Base-by-base conservation (phyloP, 2,797 vertebrate genomes). In the Crocidura indochinensis region DNA sequence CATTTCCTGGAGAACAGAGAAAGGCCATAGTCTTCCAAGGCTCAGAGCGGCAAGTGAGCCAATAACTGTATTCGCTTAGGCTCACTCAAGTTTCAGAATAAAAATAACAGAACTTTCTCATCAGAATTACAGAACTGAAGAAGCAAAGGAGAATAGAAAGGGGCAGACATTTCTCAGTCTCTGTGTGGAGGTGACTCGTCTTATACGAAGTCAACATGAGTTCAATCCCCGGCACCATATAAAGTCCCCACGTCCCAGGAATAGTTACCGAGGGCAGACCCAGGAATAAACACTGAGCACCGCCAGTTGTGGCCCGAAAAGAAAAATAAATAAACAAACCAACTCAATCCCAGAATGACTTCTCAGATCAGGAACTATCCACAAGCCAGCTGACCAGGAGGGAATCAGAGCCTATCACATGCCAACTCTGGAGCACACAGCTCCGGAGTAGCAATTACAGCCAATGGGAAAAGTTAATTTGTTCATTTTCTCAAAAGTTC, bases 361-460 rank as follows among this genome's bases (percentile, higher is more conserved):
- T 78, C 29, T n/a, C 27, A 88, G 84, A 53, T 29, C 80, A 84
- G 38, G 88, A 87, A 81, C 47, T 88, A 68, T 68, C 74, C 2
- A 24, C 5, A 38, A 38, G 38, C 38, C 38, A 38, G 44, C 53
- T 62, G 86, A 60, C 3, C 2, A 24, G 67, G 4, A 65, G 46
- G 27, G 0, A 29, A 15, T 11, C 15, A 20, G 62, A 44, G 38
- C 15, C 0, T 2, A 65, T 3, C 0, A 51, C 71, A 17, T 0
- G 69, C 62, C 6, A 38, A 1, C 9, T 51, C 62, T 1, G 11
- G 60, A 27, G 29, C 7, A 92, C 6, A 74, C 17, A 2, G 47
- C 19, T 24, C 51, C 0, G 29, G 81, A 92, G 75, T 5, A 85
- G 90, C 92, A 88, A n/a, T 92, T 72, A 51, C 22, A 90, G 75